Conservation (phyloP, 2,113 vertebrate species). For the Excalfactoria chinensis region DNA sequence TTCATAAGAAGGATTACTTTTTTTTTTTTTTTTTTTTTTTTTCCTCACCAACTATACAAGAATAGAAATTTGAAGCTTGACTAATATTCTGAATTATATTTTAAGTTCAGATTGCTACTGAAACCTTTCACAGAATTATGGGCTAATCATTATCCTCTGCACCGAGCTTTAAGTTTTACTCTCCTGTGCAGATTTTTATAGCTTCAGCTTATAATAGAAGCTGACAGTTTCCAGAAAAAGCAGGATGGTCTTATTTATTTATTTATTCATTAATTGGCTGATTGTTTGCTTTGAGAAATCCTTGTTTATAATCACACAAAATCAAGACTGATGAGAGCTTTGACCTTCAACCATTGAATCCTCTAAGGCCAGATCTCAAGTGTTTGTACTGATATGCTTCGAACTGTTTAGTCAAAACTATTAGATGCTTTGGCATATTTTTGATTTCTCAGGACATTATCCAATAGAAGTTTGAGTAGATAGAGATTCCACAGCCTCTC, state of each 20-base stretch:
- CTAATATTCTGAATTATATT: conserved; percentile 42
- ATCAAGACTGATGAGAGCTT: neutral
- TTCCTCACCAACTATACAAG: neutral
- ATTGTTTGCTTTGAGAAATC: conserved; percentile 42
- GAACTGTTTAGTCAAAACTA: neutral
- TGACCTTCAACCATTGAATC: neutral
- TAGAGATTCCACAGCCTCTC: neutral
- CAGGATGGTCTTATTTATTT: neutral
- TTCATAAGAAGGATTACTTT: conserved; percentile 48
- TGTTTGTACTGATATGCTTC: neutral
- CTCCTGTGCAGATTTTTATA: conserved; percentile 9
- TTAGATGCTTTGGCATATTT: neutral
- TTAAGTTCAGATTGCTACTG: conserved; percentile 30
- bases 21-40: neutral
- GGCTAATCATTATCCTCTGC: neutral
- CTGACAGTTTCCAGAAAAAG: neutral
- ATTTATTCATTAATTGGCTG: neutral
- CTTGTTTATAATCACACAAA: neutral
- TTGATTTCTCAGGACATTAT: neutral
- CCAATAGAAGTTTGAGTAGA: neutral
- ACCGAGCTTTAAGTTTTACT: conserved; percentile 35
- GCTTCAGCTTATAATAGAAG: neutral
- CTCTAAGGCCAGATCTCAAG: neutral
- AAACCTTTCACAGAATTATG: conserved; percentile 25
- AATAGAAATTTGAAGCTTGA: conserved; percentile 42